Evolutionary conservation across 1,140 invertebrate species (phyloP).

Genomic region (Trypoxylus dichotomus): DNA sequence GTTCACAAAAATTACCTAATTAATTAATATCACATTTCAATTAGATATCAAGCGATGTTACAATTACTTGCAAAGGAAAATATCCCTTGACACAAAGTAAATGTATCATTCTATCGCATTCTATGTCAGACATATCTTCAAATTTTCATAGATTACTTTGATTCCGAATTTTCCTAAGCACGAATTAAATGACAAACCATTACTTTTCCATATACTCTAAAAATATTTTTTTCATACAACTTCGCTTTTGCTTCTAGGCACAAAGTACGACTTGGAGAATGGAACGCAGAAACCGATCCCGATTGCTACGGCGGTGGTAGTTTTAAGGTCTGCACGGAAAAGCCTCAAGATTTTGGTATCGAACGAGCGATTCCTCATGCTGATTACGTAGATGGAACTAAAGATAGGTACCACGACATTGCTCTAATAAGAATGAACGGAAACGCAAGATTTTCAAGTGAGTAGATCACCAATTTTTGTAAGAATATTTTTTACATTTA

Average conservation of each 20-base stretch:
- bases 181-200: slow-evolving; percentile 1
- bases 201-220: background rate
- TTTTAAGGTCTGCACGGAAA: slow-evolving; percentile 42
- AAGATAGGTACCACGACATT: slow-evolving; percentile 46
- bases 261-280: slow-evolving; percentile 64
- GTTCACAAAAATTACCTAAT: no score
- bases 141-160: no score
- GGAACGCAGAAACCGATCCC: slow-evolving; percentile 57
- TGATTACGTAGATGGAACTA: slow-evolving; percentile 40
- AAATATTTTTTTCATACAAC: background rate
- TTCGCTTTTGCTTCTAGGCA: slow-evolving; percentile 51
- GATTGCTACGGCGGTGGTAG: slow-evolving; percentile 58
- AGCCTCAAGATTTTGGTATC: slow-evolving; percentile 44
- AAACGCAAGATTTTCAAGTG: slow-evolving; percentile 43
- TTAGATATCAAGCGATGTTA: no score
- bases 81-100: no score
- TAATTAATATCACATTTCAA: no score
- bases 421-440: slow-evolving; percentile 44
- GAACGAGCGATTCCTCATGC: slow-evolving; percentile 44
- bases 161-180: no score
- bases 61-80: no score
- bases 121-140: no score
- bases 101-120: no score
- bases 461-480: slow-evolving; percentile 11
- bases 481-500: background rate